phyloP scores from a whole-genome alignment of 2,888 invertebrate species.

The Lasius fuliginosus region DNA sequence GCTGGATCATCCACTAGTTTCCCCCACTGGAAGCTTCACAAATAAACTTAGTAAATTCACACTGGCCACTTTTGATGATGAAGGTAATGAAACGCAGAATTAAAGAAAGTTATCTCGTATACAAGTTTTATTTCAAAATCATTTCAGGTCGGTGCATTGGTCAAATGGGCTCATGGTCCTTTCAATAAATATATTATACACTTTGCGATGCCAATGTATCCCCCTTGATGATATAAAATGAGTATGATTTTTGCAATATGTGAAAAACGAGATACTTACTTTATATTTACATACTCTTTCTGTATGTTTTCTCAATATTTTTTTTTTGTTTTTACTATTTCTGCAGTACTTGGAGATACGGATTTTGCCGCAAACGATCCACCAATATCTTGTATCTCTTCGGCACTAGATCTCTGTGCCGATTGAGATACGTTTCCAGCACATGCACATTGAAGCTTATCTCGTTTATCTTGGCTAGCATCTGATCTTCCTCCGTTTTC shows the following conservation, averaged over 20 bases:
- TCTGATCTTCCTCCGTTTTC: constrained; percentile 88
- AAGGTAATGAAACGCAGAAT: constrained; percentile 87
- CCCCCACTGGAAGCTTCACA: constrained; percentile 87
- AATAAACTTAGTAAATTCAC: constrained; percentile 95
- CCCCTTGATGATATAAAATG: constrained; percentile 13
- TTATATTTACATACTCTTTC: neutral
- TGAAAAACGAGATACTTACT: neutral
- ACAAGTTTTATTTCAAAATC: constrained; percentile 33
- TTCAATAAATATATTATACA: constrained; percentile 85
- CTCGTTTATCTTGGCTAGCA: constrained; percentile 87
- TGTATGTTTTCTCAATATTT: neutral
- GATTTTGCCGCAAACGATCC: constrained; percentile 67
- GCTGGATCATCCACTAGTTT: constrained; percentile 68
- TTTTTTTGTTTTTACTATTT: neutral
- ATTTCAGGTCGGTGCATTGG: constrained; percentile 92
- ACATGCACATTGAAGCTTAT: constrained; percentile 87
- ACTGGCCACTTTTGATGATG: constrained; percentile 95
- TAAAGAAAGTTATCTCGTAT: neutral
- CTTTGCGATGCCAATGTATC: constrained; percentile 26
- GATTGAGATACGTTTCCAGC: constrained; percentile 88
- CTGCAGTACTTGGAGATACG: constrained; percentile 28
- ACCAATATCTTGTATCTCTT: constrained; percentile 86
- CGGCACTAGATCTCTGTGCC: constrained; percentile 88
- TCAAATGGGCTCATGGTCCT: constrained; percentile 95
- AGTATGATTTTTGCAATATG: constrained; percentile 23